Evolutionary conservation across 2,113 vertebrate genomes (phyloP).

Genomic region (Psettodes erumei): DNA sequence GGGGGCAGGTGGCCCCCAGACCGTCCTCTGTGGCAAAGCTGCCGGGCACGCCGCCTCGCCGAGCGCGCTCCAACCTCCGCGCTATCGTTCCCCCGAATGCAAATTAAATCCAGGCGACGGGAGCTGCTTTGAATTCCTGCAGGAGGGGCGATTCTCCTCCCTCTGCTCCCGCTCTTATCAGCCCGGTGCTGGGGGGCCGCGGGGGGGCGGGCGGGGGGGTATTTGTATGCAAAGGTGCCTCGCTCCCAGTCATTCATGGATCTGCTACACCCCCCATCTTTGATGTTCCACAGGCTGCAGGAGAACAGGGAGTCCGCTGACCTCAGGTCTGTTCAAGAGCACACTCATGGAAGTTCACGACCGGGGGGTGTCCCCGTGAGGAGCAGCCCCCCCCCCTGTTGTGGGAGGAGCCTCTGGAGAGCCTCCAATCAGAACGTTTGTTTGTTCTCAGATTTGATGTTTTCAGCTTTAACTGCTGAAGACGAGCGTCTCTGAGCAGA

Average conservation of each 20-base stretch:
- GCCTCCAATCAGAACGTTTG: no score
- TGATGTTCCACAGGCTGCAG: constrained; percentile 39
- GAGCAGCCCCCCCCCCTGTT: no score
- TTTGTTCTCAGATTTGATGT: no score
- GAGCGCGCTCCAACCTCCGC: constrained; percentile 53
- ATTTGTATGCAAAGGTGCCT: constrained; percentile 71
- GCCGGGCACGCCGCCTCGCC: constrained; percentile 66
- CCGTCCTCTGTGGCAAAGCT: constrained; percentile 71
- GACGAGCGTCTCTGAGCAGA: no score
- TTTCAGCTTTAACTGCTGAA: no score
- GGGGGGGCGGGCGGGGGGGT: constrained; percentile 33
- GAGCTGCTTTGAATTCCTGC: constrained; percentile 65
- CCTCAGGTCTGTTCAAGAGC: constrained; percentile 13
- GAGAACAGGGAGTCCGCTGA: constrained; percentile 10
- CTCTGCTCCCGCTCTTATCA: constrained; percentile 39
- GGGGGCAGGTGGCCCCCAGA: constrained; percentile 75
- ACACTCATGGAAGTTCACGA: not conserved
- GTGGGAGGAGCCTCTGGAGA: no score
- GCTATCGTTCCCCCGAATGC: constrained; percentile 63
- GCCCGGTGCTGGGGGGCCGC: constrained; percentile 15
- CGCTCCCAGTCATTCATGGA: constrained; percentile 67
- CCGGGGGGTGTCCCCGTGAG: no score
- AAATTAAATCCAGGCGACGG: constrained; percentile 69
- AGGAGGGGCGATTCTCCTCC: constrained; percentile 56
- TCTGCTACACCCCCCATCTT: constrained; percentile 54